Evolutionary conservation across 2,113 vertebrate species (phyloP).

Genomic region (Perca schrenkii): DNA sequence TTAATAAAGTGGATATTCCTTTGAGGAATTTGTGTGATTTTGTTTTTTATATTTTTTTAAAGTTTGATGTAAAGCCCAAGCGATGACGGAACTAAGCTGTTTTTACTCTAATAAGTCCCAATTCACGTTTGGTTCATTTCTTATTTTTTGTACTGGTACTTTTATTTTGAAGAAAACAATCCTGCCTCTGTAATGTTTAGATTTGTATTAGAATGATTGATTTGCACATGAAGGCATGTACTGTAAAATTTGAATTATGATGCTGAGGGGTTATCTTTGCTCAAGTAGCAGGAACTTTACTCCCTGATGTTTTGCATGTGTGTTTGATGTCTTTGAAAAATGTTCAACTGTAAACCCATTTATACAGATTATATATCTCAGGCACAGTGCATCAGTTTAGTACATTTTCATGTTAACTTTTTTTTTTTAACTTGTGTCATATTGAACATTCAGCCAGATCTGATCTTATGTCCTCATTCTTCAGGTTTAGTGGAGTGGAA

Average conservation of each 20-base stretch:
- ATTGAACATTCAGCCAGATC: conserved; percentile 8
- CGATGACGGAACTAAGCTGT: conserved; percentile 16
- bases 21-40: conserved; percentile 15
- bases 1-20: conserved; percentile 4
- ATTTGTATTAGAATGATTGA: conserved; percentile 54
- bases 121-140: conserved; percentile 5
- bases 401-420: conserved; percentile 29
- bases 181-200: conserved; percentile 44
- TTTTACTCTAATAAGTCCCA: conserved; percentile 33
- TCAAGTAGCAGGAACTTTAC: conserved; percentile 1
- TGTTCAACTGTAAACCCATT: conserved; percentile 17
- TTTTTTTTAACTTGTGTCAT: neutral
- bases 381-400: conserved; percentile 20
- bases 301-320: conserved; percentile 58
- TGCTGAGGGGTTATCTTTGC: conserved; percentile 28
- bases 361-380: conserved; percentile 52
- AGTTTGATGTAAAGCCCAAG: conserved; percentile 40
- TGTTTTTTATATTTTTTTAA: conserved; percentile 27
- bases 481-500: neutral
- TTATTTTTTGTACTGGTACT: conserved; percentile 59
- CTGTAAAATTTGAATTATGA: conserved; percentile 58
- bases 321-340: conserved; percentile 43
- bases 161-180: conserved; percentile 26
- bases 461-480: conserved; percentile 1
- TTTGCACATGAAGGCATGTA: conserved; percentile 76